Evolutionary conservation across 2,797 vertebrate species (phyloP).

Genomic region (Pangasius mekongensis): DNA sequence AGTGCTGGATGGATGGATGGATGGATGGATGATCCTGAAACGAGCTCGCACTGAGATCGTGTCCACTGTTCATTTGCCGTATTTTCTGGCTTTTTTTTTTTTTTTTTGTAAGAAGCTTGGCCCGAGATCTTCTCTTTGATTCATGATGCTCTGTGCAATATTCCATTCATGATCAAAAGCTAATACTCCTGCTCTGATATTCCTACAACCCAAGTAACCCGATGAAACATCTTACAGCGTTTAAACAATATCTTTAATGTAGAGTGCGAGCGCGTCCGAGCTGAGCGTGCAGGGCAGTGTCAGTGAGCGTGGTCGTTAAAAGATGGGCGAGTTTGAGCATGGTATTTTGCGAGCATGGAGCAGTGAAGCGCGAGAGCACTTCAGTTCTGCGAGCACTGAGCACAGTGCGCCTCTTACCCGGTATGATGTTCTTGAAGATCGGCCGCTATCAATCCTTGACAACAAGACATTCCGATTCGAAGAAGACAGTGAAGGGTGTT

Average conservation of each 20-base stretch:
- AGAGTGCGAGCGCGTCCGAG: too few relatives aligned
- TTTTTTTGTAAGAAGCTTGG: too few relatives aligned
- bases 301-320: background rate
- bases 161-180: background rate
- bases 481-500: background rate
- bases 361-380: background rate
- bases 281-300: background rate
- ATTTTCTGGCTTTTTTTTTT: background rate
- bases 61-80: background rate
- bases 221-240: background rate
- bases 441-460: too few relatives aligned
- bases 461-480: background rate
- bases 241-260: background rate
- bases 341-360: too few relatives aligned
- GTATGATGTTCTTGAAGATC: too few relatives aligned
- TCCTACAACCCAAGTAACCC: background rate
- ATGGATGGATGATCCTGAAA: background rate
- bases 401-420: background rate
- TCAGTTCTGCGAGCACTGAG: background rate
- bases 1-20: background rate
- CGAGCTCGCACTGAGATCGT: background rate
- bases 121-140: background rate
- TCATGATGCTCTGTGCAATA: background rate
- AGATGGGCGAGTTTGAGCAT: too few relatives aligned
- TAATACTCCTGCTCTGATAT: background rate